Conservation (phyloP, 2,888 invertebrate species). For the Xanthorhoe spadicearia region DNA sequence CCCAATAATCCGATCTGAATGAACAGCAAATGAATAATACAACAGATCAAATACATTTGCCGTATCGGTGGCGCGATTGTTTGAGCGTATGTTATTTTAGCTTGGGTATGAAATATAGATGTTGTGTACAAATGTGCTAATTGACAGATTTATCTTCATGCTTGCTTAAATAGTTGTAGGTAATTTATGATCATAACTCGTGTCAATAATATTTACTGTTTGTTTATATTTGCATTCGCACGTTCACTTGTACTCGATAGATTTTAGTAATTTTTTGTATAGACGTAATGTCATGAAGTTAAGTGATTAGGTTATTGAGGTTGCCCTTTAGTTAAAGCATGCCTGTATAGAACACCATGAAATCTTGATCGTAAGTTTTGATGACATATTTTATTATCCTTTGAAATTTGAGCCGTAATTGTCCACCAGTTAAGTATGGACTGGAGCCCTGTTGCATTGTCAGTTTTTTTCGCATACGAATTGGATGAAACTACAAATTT, state of each 20-base stretch:
- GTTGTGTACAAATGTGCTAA: slow-evolving; percentile 4
- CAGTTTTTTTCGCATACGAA: too few species aligned
- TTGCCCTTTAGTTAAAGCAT: too few species aligned
- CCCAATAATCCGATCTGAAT: slow-evolving; percentile 27
- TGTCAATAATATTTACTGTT: slow-evolving; percentile 2
- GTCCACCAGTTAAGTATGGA: too few species aligned
- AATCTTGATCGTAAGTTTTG: too few species aligned
- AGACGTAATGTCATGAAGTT: too few species aligned
- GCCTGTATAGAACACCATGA: too few species aligned
- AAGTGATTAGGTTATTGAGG: too few species aligned
- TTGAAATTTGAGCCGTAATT: too few species aligned
- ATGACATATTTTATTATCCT: too few species aligned
- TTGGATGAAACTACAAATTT: too few species aligned
- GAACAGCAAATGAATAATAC: slow-evolving; percentile 26
- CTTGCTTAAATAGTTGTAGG: background rate
- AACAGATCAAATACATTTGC: slow-evolving; percentile 28
- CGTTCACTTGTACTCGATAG: background rate
- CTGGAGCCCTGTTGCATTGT: too few species aligned
- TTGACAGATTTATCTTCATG: background rate
- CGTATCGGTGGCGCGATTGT: slow-evolving; percentile 17
- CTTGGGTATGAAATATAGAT: slow-evolving; percentile 10
- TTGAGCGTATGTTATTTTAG: slow-evolving; percentile 15
- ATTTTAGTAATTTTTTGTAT: background rate
- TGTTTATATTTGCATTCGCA: background rate
- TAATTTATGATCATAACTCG: slow-evolving; percentile 2